These are phyloP conservation scores for Mylabris phalerata DNA, from an alignment of 1,140 invertebrate species.

Conservation along the genomic window DNA sequence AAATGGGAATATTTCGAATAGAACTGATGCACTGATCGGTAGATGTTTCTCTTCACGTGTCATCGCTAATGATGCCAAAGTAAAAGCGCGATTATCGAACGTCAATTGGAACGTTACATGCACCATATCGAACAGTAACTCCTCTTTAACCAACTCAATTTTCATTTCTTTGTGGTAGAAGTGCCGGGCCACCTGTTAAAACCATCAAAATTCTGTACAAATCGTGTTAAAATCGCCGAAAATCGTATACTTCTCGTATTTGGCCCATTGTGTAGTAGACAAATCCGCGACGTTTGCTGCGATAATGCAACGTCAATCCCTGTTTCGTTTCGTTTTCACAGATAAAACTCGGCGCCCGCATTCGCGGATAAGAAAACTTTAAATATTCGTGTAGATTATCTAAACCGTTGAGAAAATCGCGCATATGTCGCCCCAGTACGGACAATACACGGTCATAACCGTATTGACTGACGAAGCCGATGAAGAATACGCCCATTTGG, in stretches of 20 bases:
- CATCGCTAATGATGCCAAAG: conserved; percentile 70
- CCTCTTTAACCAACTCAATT: conserved; percentile 81
- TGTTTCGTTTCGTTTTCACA: conserved; percentile 90
- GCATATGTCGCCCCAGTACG: conserved; percentile 83
- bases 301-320: conserved; percentile 87
- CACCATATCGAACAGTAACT: conserved; percentile 80
- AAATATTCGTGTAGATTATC: conserved; percentile 97
- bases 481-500: conserved; percentile 84
- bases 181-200: conserved; percentile 66
- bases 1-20: conserved; percentile 97
- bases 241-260: conserved; percentile 66
- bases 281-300: conserved; percentile 86
- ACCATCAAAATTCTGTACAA: neutral
- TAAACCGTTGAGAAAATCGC: conserved; percentile 92
- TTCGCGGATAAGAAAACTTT: conserved; percentile 91
- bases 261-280: conserved; percentile 97
- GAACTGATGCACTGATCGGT: conserved; percentile 76
- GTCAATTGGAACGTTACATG: conserved; percentile 89
- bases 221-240: neutral
- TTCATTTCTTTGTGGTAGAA: conserved; percentile 92
- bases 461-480: conserved; percentile 87
- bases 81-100: conserved; percentile 89
- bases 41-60: conserved; percentile 79
- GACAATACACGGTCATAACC: conserved; percentile 88
- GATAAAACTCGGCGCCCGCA: conserved; percentile 91